A percentile compares a stretch with the other conserved stretches of the same genome.
phyloP scores from a whole-genome alignment of 2,113 vertebrate genomes.

The Hypomesus transpacificus region DNA sequence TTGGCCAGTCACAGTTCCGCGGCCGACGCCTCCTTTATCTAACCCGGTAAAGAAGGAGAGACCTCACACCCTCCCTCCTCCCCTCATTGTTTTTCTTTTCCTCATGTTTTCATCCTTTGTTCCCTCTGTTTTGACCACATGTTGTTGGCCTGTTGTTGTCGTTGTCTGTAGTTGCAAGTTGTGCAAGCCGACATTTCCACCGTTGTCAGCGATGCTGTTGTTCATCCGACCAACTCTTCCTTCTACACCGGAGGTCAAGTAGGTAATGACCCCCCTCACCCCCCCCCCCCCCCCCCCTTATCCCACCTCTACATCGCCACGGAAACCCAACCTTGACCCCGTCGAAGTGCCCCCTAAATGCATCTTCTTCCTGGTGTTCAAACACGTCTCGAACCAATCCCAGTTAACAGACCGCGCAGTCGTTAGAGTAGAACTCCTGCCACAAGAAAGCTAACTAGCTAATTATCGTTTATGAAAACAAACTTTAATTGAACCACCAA shows the following conservation, averaged over 20 bases:
- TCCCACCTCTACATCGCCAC: constrained; percentile 55
- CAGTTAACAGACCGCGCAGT: too few species aligned
- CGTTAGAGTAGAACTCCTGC: background rate
- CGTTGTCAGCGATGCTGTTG: constrained; percentile 97
- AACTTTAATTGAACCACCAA: background rate
- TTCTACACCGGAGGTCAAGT: constrained; percentile 99
- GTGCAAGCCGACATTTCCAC: constrained; percentile 99
- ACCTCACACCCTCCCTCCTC: constrained; percentile 26
- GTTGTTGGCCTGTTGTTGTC: constrained; percentile 84
- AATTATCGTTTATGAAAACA: background rate
- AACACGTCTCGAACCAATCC: background rate
- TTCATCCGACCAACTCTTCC: constrained; percentile 99
- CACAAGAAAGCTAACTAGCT: background rate
- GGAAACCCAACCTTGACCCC: constrained; percentile 25
- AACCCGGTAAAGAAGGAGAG: constrained; percentile 36
- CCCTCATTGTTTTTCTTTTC: constrained; percentile 2
- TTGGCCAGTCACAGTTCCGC: constrained; percentile 9
- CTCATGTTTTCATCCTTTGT: background rate
- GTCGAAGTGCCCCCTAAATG: constrained; percentile 30
- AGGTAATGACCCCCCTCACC: constrained; percentile 87
- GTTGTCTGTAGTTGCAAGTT: constrained; percentile 95
- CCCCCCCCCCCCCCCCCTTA: too few species aligned
- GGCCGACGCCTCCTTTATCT: constrained; percentile 38
- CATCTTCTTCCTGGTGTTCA: constrained; percentile 19
- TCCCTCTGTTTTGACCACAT: constrained; percentile 79